phyloP scores from a whole-genome alignment of 2,113 vertebrate genomes.

The Anser brachyrhynchus region DNA sequence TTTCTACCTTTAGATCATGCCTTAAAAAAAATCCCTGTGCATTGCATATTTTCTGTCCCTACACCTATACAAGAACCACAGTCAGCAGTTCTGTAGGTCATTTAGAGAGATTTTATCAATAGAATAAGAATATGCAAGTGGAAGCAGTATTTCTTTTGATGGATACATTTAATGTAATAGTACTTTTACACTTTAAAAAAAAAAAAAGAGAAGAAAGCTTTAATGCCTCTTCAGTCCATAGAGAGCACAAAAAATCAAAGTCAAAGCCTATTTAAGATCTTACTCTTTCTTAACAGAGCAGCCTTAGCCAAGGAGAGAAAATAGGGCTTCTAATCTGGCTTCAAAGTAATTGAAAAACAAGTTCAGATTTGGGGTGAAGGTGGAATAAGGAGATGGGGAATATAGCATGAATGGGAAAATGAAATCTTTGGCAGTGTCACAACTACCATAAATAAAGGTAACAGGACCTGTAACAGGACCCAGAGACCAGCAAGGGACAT shows the following conservation, averaged over 20 bases:
- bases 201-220: neutral
- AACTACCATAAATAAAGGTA: neutral
- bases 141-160: neutral
- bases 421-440: neutral
- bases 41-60: neutral
- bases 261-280: neutral
- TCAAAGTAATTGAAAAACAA: neutral
- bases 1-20: neutral
- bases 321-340: neutral
- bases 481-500: neutral
- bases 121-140: neutral
- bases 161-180: neutral
- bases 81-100: neutral
- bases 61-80: neutral
- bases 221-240: neutral
- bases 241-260: neutral
- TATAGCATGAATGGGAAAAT: neutral
- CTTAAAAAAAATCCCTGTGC: neutral
- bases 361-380: neutral
- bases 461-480: neutral
- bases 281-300: neutral
- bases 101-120: neutral
- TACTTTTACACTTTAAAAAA: neutral
- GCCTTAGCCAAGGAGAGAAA: neutral
- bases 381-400: neutral